phyloP scores from a whole-genome alignment of 2,888 invertebrate species.

The Nemotelus pantherinus region DNA sequence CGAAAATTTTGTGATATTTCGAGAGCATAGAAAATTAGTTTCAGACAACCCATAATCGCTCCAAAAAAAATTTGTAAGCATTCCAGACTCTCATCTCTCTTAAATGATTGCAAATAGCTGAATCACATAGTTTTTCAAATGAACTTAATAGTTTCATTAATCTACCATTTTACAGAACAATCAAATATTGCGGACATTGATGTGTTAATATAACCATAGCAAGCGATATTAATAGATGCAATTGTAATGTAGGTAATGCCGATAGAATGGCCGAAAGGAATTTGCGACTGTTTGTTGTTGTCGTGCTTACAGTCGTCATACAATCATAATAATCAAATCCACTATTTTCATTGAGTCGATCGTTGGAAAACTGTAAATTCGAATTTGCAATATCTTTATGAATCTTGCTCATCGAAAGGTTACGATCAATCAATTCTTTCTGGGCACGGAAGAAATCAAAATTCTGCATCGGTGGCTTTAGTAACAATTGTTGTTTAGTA shows the following conservation, averaged over 20 bases:
- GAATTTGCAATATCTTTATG: constrained; percentile 50
- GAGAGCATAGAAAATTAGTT: too few relatives aligned
- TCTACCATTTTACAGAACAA: constrained; percentile 51
- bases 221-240: constrained; percentile 73
- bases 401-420: constrained; percentile 48
- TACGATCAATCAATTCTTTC: constrained; percentile 43
- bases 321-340: constrained; percentile 11
- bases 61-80: too few relatives aligned
- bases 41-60: too few relatives aligned
- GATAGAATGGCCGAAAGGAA: constrained; percentile 50
- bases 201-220: constrained; percentile 74
- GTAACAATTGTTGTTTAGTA: constrained; percentile 37
- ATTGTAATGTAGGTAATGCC: constrained; percentile 67
- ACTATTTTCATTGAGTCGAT: not conserved
- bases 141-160: too few relatives aligned
- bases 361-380: constrained; percentile 29
- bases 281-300: constrained; percentile 44
- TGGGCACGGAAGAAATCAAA: constrained; percentile 46
- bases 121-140: too few relatives aligned
- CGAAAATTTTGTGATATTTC: too few relatives aligned
- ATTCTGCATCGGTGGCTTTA: constrained; percentile 39
- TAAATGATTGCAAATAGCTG: too few relatives aligned
- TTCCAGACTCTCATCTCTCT: too few relatives aligned
- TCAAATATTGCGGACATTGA: constrained; percentile 70
- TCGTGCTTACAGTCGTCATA: constrained; percentile 5